Evolutionary conservation across 2,888 invertebrate species (phyloP).

Genomic region (Eremobia ochroleuca): DNA sequence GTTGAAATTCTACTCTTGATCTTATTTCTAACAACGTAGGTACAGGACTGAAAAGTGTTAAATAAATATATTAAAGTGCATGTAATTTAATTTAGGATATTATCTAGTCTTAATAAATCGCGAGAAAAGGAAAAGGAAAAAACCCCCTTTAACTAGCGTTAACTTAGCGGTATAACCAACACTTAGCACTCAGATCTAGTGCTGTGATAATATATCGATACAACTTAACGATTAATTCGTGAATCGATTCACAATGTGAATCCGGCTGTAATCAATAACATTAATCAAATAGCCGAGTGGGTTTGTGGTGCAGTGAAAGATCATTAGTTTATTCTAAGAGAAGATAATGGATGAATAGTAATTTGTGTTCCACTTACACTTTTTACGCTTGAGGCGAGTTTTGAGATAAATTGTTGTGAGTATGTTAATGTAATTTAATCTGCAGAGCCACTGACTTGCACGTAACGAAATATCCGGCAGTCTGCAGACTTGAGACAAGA

Average conservation of each 20-base stretch:
- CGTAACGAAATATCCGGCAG: slow-evolving; percentile 21
- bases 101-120: no score
- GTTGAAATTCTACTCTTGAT: no score
- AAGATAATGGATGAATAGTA: slow-evolving; percentile 36
- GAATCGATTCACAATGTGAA: slow-evolving; percentile 35
- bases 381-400: slow-evolving; percentile 33
- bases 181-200: slow-evolving; percentile 41
- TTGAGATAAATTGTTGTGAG: slow-evolving; percentile 14
- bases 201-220: slow-evolving; percentile 52
- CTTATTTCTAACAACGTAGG: no score
- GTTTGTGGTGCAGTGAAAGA: slow-evolving; percentile 50
- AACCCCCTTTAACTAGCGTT: not conserved
- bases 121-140: no score
- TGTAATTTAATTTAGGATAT: no score
- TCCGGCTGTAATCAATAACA: slow-evolving; percentile 47
- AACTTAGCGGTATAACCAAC: slow-evolving; percentile 26
- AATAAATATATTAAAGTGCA: no score
- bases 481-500: not conserved
- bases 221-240: slow-evolving; percentile 37
- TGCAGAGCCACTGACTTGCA: not conserved
- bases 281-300: slow-evolving; percentile 54
- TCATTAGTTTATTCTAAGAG: slow-evolving; percentile 32
- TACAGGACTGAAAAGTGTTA: no score
- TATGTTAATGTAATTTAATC: slow-evolving; percentile 27
- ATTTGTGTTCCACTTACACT: slow-evolving; percentile 48